Conservation (phyloP, 2,113 vertebrate genomes). For the Amblyornis subalaris region DNA sequence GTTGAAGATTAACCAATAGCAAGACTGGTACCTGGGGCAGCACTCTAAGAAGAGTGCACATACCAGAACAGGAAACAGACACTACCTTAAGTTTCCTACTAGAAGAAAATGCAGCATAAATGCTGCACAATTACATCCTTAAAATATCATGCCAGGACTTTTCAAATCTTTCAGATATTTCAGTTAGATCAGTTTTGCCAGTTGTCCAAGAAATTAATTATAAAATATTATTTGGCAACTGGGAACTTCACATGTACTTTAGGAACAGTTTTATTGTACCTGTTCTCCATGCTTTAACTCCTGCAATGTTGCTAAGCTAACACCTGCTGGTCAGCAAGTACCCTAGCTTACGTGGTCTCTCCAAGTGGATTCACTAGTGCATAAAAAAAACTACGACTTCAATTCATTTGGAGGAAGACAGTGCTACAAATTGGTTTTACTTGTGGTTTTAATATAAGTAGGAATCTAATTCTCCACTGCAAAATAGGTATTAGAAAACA, state of each 20-base stretch:
- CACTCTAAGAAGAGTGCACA: neutral
- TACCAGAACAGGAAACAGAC: neutral
- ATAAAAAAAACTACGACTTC: neutral
- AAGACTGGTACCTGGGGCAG: neutral
- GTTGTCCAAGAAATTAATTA: neutral
- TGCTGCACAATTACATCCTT: neutral
- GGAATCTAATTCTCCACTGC: neutral
- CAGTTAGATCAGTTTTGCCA: neutral
- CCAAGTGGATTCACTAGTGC: neutral
- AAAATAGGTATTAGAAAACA: neutral
- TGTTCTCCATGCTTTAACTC: neutral
- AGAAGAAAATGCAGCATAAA: neutral
- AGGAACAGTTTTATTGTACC: neutral
- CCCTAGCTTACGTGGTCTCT: accelerated
- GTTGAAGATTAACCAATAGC: neutral
- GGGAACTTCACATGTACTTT: neutral
- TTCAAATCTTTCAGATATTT: neutral
- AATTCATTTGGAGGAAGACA: neutral
- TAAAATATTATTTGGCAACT: neutral
- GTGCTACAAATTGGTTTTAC: neutral
- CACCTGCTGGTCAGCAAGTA: neutral
- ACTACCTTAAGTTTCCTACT: neutral
- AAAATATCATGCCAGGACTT: neutral
- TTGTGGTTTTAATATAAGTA: neutral
- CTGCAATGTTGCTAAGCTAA: neutral